Evolutionary conservation across 1,140 invertebrate species (phyloP).

Genomic region (Drosophila oshimai): DNA sequence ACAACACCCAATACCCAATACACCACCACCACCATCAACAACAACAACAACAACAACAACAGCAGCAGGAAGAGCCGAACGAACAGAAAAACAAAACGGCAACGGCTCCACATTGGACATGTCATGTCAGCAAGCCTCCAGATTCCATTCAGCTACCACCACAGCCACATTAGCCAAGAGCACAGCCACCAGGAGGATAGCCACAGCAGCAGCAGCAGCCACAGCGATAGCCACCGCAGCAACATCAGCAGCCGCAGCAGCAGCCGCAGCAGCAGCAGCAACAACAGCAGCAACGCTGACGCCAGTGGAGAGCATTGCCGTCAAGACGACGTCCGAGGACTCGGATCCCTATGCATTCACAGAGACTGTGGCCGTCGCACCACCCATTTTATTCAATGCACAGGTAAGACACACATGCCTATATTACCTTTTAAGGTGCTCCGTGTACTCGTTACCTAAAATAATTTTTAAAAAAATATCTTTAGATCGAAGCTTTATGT

Average conservation of each 20-base stretch:
- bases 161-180: slow-evolving; percentile 50
- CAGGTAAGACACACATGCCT: slow-evolving; percentile 47
- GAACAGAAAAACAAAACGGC: slow-evolving; percentile 25
- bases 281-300: slow-evolving; percentile 42
- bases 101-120: slow-evolving; percentile 80
- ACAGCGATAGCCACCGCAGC: slow-evolving; percentile 7
- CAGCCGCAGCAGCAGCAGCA: slow-evolving; percentile 10
- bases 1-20: too few relatives aligned
- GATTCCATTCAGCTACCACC: slow-evolving; percentile 56
- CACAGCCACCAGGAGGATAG: slow-evolving; percentile 49
- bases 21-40: not conserved
- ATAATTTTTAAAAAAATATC: too few relatives aligned
- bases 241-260: slow-evolving; percentile 15
- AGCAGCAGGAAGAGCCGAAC: slow-evolving; percentile 1
- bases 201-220: slow-evolving; percentile 23
- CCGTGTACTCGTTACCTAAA: too few relatives aligned
- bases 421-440: too few relatives aligned
- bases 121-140: slow-evolving; percentile 83
- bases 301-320: slow-evolving; percentile 54
- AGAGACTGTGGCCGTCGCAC: slow-evolving; percentile 78
- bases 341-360: slow-evolving; percentile 83
- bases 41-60: not conserved
- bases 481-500: too few relatives aligned
- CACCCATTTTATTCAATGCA: slow-evolving; percentile 82
- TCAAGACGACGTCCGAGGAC: slow-evolving; percentile 77